phyloP scores from a whole-genome alignment of 2,888 invertebrate genomes.

The Spatulosminthurus flaviceps region DNA sequence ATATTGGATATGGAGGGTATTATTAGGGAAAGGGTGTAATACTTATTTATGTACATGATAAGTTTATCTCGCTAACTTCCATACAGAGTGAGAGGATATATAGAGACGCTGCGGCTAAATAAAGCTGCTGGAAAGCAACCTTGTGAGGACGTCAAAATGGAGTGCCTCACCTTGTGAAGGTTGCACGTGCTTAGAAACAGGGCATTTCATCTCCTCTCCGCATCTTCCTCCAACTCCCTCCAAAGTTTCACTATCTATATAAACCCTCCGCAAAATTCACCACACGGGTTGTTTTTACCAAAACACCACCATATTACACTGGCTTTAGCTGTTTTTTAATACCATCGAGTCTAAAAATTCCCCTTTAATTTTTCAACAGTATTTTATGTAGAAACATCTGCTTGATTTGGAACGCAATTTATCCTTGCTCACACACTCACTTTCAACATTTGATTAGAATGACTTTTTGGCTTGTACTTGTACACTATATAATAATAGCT shows the following conservation, averaged over 20 bases:
- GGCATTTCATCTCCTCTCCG: slow-evolving; percentile 18
- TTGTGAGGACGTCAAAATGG: slow-evolving; percentile 59
- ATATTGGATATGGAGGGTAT: neutral
- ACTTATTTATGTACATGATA: neutral
- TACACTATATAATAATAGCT: no score
- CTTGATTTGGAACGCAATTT: no score
- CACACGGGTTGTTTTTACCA: neutral
- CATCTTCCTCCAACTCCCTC: neutral
- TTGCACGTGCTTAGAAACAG: slow-evolving; percentile 58
- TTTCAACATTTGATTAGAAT: no score
- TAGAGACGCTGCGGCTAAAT: slow-evolving; percentile 40
- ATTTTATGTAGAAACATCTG: no score
- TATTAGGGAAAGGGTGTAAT: neutral
- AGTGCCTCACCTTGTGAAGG: slow-evolving; percentile 59
- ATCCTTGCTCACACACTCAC: no score
- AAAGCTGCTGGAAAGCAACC: slow-evolving; percentile 48
- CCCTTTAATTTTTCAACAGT: no score
- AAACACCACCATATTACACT: neutral
- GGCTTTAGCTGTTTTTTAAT: no score
- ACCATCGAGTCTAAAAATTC: no score
- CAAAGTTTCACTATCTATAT: neutral
- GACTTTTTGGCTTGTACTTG: no score
- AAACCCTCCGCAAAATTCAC: neutral
- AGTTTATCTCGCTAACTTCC: neutral
- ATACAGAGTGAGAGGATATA: neutral